A percentile compares a stretch with the other conserved stretches of the same genome.
Conservation (phyloP, 2,797 vertebrate species). For the Vultur gryphus region DNA sequence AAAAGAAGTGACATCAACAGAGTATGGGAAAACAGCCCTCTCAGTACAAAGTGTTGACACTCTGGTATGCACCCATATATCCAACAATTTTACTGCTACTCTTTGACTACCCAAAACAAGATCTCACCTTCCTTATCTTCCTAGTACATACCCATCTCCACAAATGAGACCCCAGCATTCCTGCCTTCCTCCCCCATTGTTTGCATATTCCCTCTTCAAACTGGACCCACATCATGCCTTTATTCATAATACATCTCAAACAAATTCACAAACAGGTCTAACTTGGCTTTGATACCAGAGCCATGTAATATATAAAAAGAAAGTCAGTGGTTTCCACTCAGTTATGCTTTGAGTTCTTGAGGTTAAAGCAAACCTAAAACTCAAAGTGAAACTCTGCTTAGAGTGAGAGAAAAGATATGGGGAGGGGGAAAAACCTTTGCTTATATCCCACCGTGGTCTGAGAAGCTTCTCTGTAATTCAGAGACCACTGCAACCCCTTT, state of each 20-base stretch:
- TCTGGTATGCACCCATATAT: neutral
- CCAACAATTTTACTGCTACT: neutral
- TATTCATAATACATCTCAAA: neutral
- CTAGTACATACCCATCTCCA: neutral
- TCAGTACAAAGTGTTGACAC: neutral
- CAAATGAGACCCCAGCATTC: neutral
- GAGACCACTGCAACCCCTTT: neutral
- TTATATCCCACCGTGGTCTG: neutral
- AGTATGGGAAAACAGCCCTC: neutral
- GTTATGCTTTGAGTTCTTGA: constrained; percentile 22
- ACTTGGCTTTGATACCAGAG: neutral
- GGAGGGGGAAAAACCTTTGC: neutral
- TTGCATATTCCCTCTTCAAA: neutral
- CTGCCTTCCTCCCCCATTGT: neutral
- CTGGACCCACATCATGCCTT: neutral
- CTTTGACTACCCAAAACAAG: neutral
- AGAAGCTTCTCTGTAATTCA: neutral
- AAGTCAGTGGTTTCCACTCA: neutral
- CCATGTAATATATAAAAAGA: neutral
- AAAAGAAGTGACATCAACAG: neutral
- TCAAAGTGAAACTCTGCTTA: neutral
- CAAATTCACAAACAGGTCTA: neutral
- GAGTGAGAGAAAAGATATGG: neutral
- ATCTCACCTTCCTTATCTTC: neutral
- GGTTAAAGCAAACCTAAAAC: constrained; percentile 20